Conservation (phyloP, 2,113 vertebrate genomes). For the Pseudopipra pipra region DNA sequence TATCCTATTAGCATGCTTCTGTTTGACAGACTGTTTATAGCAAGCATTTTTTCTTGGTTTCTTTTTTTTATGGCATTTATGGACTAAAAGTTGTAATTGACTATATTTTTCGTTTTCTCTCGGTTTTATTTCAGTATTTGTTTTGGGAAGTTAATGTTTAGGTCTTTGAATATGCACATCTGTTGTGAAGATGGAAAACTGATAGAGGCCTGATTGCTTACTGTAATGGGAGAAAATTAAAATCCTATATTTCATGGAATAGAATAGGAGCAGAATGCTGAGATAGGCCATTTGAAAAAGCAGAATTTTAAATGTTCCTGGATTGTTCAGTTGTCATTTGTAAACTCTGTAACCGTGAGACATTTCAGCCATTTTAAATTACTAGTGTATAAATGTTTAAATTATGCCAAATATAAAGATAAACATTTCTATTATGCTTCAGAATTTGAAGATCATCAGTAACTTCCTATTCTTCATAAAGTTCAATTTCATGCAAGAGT, state of each 20-base stretch:
- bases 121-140: background rate
- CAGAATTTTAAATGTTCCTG: background rate
- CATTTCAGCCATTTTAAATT: conserved; percentile 50
- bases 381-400: conserved; percentile 60
- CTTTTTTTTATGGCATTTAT: background rate
- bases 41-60: background rate
- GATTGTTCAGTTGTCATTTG: conserved; percentile 10
- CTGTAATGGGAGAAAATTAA: conserved; percentile 32
- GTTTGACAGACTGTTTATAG: background rate
- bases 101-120: background rate
- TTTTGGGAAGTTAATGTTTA: background rate
- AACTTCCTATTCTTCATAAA: conserved; percentile 53
- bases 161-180: conserved; percentile 25
- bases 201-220: conserved; percentile 13
- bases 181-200: conserved; percentile 25
- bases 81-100: background rate
- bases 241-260: background rate
- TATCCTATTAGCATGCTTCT: background rate
- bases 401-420: conserved; percentile 56
- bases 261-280: conserved; percentile 22
- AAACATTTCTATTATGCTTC: conserved; percentile 54
- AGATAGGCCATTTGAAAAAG: background rate
- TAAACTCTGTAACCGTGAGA: background rate
- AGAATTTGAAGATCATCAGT: conserved; percentile 59
- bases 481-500: conserved; percentile 65